Evolutionary conservation across 2,888 invertebrate genomes (phyloP), one percentile per base, ranked within the genome.

Genomic region (Melanostoma scalare): DNA sequence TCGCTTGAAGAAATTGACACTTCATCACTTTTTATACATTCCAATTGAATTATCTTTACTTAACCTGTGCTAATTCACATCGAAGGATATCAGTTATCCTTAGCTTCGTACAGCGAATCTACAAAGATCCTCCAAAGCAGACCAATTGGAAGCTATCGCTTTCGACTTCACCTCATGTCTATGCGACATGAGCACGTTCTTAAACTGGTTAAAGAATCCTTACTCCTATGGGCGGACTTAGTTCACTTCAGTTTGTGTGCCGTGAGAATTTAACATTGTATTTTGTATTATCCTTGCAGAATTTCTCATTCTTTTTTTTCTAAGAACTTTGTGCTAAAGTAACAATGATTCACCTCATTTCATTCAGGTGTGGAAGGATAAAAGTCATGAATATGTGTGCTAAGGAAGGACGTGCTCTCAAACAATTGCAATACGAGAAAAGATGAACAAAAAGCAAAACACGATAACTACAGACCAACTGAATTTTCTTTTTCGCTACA

Each of bases 291-390:
- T 75, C 69, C 67, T 71, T 53, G 20, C 40, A 63, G 50, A 46
- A 76, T 67, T 68, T 76, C 8, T 42, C 8, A 46, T 40, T 35
- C 5, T 46, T 67, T 72, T 48, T 50, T 10, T 71, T 56, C 35
- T 10, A 46, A 65, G 8, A 71, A 52, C 60, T 61, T 44, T 68
- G 53, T 63, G 63, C 58, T 46, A 67, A 60, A 72, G 72, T 76
- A 73, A 85, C 85, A 85, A 85, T 85, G 85, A 80, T 85, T 68
- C 85, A 85, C 76, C 72, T 80, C 80, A 80, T 85, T 85, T 80
- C 68, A 63, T 63, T 80, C 76, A 80, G 75, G 52, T 74, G 69
- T 48, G 30, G 79, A 65, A 58, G 63, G 65, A 74, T 71, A 65
- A 9, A 53, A 74, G 74, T 63, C 84, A 74, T 75, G 74, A 75